Conservation (phyloP, 2,888 invertebrate species). For the Neocrepidodera transversa region DNA sequence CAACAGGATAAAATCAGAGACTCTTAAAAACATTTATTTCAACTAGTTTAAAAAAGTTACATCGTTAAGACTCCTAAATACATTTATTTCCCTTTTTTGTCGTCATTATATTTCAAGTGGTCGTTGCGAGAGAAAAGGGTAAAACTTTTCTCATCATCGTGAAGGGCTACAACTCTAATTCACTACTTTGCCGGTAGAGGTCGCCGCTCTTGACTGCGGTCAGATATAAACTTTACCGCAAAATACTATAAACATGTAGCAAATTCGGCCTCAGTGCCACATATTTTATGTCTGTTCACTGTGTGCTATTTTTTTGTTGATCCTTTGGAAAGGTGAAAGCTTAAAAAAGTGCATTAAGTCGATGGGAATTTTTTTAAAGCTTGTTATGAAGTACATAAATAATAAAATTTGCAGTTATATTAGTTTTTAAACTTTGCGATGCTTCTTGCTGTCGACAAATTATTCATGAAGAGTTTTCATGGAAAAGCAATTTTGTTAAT, state of each 20-base stretch:
- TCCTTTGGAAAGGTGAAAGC: too few species aligned
- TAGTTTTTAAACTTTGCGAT: too few species aligned
- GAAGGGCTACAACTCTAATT: constrained; percentile 27
- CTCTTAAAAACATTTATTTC: constrained; percentile 21
- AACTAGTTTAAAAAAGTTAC: constrained; percentile 15
- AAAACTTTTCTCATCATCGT: constrained; percentile 29
- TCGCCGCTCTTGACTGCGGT: constrained; percentile 21
- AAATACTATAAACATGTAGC: constrained; percentile 28
- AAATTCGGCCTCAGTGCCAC: constrained; percentile 15
- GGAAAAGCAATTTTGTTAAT: too few species aligned
- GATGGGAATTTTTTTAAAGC: background rate
- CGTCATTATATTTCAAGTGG: constrained; percentile 30
- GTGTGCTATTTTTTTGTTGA: too few species aligned
- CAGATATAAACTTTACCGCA: constrained; percentile 24
- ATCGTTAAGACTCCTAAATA: constrained; percentile 25
- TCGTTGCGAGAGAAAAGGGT: constrained; percentile 25
- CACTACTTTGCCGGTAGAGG: constrained; percentile 22
- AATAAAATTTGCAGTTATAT: too few species aligned
- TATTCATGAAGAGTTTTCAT: too few species aligned
- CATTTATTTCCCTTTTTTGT: constrained; percentile 26
- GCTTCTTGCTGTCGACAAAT: too few species aligned
- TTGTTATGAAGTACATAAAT: too few species aligned
- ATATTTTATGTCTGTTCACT: constrained; percentile 10
- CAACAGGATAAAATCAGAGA: too few species aligned
- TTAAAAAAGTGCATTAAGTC: background rate